phyloP scores from a whole-genome alignment of 2,888 invertebrate genomes.

The Glyphotaelius pellucidus region DNA sequence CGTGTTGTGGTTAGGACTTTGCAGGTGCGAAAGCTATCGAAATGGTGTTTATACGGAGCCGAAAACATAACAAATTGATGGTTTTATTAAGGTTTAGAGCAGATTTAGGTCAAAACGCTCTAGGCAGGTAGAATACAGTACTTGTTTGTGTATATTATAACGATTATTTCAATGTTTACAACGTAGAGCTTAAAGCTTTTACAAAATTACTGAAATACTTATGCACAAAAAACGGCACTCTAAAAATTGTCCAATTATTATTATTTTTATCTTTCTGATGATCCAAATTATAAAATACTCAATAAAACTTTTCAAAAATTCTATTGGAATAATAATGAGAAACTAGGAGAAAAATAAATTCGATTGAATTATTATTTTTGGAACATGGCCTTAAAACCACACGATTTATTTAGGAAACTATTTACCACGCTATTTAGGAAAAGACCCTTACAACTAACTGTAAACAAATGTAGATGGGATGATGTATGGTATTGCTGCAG shows the following conservation, averaged over 20 bases:
- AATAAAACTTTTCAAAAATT: too few relatives aligned
- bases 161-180: background rate
- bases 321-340: too few relatives aligned
- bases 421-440: too few relatives aligned
- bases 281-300: too few relatives aligned
- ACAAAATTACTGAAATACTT: background rate
- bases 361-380: too few relatives aligned
- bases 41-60: background rate
- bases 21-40: background rate
- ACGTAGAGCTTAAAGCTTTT: background rate
- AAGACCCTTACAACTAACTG: background rate
- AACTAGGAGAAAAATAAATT: too few relatives aligned
- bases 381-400: background rate
- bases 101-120: background rate
- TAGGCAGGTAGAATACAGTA: background rate
- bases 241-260: too few relatives aligned
- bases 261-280: too few relatives aligned
- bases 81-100: background rate
- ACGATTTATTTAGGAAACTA: too few relatives aligned
- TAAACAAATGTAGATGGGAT: background rate
- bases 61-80: background rate
- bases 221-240: too few relatives aligned
- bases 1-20: background rate
- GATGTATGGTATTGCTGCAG: too few relatives aligned
- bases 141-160: background rate